Conservation (phyloP, 2,888 invertebrate genomes). For the Agrypnus murinus region DNA sequence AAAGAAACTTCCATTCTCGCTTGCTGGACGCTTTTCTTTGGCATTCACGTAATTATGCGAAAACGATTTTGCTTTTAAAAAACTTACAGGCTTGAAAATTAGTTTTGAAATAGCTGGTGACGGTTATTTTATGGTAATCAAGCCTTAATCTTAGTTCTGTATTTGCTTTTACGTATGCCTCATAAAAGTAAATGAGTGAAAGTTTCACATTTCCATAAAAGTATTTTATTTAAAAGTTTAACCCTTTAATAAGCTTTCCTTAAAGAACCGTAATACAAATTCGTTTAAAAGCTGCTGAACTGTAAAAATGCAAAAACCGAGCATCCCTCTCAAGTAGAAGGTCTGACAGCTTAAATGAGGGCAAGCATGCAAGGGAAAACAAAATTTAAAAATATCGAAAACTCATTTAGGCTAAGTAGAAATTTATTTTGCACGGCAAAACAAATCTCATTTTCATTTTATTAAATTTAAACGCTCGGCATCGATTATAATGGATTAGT, state of each 20-base stretch:
- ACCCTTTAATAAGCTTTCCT: constrained; percentile 7
- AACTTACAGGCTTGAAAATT: background rate
- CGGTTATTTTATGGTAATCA: background rate
- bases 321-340: constrained; percentile 15
- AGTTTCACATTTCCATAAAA: background rate
- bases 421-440: constrained; percentile 21
- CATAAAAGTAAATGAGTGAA: background rate
- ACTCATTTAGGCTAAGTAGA: constrained; percentile 23
- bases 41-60: background rate
- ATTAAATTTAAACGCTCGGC: constrained; percentile 22
- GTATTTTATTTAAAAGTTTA: constrained; percentile 4
- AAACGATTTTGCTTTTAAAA: constrained; percentile 5
- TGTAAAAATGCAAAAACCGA: constrained; percentile 22
- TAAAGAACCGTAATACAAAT: constrained; percentile 19
- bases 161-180: constrained; percentile 12
- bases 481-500: constrained; percentile 24
- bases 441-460: constrained; percentile 28
- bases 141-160: background rate
- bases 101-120: background rate
- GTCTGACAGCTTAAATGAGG: constrained; percentile 19
- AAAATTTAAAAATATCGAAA: constrained; percentile 30
- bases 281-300: constrained; percentile 10
- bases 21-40: background rate
- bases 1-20: background rate
- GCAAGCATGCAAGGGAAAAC: constrained; percentile 7